Evolutionary conservation across 2,113 vertebrate genomes (phyloP).

Genomic region (Aphelocoma coerulescens): DNA sequence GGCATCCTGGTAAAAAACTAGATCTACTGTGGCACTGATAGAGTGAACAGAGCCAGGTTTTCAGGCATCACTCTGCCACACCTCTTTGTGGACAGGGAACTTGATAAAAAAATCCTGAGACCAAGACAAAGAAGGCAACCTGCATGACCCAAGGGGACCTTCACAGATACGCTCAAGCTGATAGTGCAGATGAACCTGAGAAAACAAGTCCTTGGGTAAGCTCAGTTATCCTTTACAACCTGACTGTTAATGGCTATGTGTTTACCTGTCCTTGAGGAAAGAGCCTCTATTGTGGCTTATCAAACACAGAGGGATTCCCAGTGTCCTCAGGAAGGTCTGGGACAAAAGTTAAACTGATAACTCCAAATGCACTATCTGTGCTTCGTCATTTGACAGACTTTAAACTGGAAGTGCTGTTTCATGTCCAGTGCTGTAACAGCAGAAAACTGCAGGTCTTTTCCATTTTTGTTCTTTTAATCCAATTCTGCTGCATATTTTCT

Average conservation of each 20-base stretch:
- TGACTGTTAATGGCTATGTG: background rate
- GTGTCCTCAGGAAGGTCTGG: background rate
- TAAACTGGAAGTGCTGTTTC: background rate
- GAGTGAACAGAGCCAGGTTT: background rate
- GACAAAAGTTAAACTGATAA: slow-evolving; percentile 2
- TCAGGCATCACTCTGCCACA: background rate
- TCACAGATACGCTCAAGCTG: background rate
- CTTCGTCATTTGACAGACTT: background rate
- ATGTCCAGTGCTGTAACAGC: background rate
- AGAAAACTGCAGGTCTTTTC: background rate
- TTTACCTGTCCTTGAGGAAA: slow-evolving; percentile 35
- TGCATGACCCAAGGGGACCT: background rate
- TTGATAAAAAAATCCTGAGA: background rate
- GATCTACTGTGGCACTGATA: background rate
- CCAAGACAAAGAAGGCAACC: background rate
- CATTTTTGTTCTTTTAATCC: background rate
- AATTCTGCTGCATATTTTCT: background rate
- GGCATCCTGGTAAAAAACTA: background rate
- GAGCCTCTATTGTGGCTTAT: background rate
- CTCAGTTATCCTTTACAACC: background rate
- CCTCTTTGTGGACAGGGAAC: background rate
- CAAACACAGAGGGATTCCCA: background rate
- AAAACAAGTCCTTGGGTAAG: slow-evolving; percentile 18
- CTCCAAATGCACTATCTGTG: background rate
- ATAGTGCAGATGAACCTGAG: background rate